A percentile compares a stretch with the other conserved stretches of the same genome.
Conservation (phyloP, 2,113 vertebrate genomes). For the Mormoops blainvillei region DNA sequence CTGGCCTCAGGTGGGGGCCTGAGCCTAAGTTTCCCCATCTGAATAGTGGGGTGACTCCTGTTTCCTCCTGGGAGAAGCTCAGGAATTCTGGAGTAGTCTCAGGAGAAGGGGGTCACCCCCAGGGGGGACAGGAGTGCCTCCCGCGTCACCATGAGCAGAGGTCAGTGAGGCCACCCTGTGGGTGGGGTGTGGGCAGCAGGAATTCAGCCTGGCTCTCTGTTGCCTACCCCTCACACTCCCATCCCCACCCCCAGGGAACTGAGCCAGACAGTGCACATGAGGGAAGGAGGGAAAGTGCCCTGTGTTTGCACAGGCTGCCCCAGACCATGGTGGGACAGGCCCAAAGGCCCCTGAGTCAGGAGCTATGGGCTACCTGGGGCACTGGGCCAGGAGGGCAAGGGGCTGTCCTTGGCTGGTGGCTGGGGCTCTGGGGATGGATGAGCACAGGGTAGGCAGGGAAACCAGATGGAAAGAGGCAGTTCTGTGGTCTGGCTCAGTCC, state of each 20-base stretch:
- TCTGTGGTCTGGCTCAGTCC: background rate
- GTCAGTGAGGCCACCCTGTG: background rate
- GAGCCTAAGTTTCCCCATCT: background rate
- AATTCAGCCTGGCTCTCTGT: background rate
- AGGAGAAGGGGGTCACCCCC: no score
- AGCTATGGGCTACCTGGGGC: background rate
- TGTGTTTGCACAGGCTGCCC: background rate
- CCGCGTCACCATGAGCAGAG: background rate
- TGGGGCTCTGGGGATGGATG: no score
- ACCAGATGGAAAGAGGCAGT: background rate
- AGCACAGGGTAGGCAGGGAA: background rate
- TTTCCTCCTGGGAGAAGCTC: background rate
- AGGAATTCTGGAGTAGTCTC: no score
- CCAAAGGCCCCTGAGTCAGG: conserved; percentile 29
- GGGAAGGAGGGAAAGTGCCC: background rate
- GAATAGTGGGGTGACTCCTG: background rate
- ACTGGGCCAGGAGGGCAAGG: background rate
- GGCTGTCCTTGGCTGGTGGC: background rate
- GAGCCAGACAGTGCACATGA: background rate
- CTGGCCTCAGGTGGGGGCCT: accelerated
- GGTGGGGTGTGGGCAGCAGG: background rate
- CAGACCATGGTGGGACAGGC: conserved; percentile 43
- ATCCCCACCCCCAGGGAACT: background rate
- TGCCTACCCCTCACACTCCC: background rate
- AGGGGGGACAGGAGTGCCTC: accelerated